These are phyloP conservation scores for Lumbricus terrestris DNA, from an alignment of 2,888 invertebrate genomes.

Conservation along the genomic window DNA sequence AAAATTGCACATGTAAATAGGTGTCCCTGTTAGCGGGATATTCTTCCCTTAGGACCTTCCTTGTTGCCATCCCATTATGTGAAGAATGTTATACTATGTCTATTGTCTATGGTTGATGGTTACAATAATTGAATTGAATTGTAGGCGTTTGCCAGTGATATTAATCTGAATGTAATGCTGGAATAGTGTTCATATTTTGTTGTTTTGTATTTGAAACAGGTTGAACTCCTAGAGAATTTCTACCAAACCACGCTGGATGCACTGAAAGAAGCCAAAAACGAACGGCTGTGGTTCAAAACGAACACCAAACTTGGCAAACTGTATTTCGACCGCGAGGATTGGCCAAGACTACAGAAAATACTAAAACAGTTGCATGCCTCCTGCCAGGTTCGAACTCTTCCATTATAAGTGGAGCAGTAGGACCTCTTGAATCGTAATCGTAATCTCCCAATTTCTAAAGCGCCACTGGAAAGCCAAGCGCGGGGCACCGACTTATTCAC, in stretches of 20 bases:
- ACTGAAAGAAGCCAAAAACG: slow-evolving; percentile 93
- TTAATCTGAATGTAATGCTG: neutral
- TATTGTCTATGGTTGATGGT: too few species aligned
- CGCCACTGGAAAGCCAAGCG: too few species aligned
- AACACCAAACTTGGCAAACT: slow-evolving; percentile 97
- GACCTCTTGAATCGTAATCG: too few species aligned
- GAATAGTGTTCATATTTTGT: neutral
- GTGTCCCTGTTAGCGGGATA: too few species aligned
- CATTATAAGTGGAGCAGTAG: neutral
- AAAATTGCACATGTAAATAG: too few species aligned
- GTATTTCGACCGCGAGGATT: slow-evolving; percentile 94
- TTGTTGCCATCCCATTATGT: too few species aligned
- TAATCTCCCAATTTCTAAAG: too few species aligned
- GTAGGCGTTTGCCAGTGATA: neutral
- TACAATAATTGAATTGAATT: too few species aligned
- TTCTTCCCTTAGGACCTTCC: too few species aligned
- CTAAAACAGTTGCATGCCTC: slow-evolving; percentile 94
- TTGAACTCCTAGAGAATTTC: slow-evolving; percentile 82
- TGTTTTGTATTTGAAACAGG: slow-evolving; percentile 16
- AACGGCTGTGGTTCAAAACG: slow-evolving; percentile 98
- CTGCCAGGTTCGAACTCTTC: slow-evolving; percentile 72
- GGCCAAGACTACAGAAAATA: slow-evolving; percentile 89
- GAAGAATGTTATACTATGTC: too few species aligned
- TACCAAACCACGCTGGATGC: slow-evolving; percentile 76
- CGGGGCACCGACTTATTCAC: too few species aligned